These are phyloP conservation scores for Hypothenemus hampei DNA, from an alignment of 1,140 invertebrate species.

Conservation along the genomic window DNA sequence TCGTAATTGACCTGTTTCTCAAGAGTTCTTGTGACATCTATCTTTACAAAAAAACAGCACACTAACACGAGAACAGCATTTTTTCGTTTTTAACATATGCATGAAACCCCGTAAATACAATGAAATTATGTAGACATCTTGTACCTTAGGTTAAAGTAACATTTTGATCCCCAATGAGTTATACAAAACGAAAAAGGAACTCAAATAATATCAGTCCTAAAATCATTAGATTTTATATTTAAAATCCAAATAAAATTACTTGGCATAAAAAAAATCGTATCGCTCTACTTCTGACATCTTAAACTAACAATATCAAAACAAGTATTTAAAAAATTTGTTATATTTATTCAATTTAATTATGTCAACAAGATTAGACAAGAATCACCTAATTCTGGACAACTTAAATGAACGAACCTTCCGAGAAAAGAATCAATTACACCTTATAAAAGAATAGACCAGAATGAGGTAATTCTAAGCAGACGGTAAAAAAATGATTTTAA, in stretches of 20 bases:
- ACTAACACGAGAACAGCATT: too few relatives aligned
- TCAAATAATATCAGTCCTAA: too few relatives aligned
- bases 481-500: constrained; percentile 33
- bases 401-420: constrained; percentile 8
- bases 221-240: constrained; percentile 33
- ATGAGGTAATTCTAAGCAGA: constrained; percentile 30
- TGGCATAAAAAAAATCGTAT: too few relatives aligned
- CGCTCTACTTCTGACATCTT: constrained; percentile 30
- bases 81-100: too few relatives aligned
- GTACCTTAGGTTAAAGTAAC: too few relatives aligned
- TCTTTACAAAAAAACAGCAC: too few relatives aligned
- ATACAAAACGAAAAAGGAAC: too few relatives aligned
- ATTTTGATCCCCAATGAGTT: too few relatives aligned
- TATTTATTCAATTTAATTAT: constrained; percentile 36
- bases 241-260: constrained; percentile 33
- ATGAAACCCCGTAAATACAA: too few relatives aligned
- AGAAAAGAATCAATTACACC: constrained; percentile 10
- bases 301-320: constrained; percentile 41
- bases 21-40: too few relatives aligned
- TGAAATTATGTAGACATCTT: too few relatives aligned
- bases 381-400: constrained; percentile 31
- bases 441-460: constrained; percentile 20
- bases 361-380: constrained; percentile 35
- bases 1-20: too few relatives aligned
- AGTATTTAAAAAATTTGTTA: constrained; percentile 39